Evolutionary conservation across 1,140 invertebrate species (phyloP).

Genomic region (Papilio polytes): DNA sequence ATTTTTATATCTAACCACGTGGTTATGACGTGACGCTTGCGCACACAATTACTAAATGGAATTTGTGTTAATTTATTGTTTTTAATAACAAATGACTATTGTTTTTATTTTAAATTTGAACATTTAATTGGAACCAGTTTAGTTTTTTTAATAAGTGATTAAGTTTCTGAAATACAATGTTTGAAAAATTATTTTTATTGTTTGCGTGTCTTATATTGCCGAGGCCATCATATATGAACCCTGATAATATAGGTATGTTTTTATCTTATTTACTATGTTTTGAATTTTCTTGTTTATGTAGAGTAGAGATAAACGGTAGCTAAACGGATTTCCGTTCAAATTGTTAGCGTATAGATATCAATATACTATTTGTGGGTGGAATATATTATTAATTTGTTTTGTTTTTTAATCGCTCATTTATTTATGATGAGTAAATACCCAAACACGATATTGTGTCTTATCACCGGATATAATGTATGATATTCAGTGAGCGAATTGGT

Average conservation of each 20-base stretch:
- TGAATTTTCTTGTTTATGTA: neutral
- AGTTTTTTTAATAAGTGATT: slow-evolving; percentile 3
- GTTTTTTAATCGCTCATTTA: too few species aligned
- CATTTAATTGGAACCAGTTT: neutral
- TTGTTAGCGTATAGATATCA: neutral
- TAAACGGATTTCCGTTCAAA: neutral
- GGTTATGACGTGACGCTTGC: slow-evolving; percentile 59
- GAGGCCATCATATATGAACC: slow-evolving; percentile 66
- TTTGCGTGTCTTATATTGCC: slow-evolving; percentile 57
- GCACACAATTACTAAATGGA: slow-evolving; percentile 34
- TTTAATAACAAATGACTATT: neutral
- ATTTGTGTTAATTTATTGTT: too few species aligned
- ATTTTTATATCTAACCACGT: slow-evolving; percentile 59
- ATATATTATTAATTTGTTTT: neutral
- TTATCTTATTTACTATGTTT: slow-evolving; percentile 60
- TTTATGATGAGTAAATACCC: neutral
- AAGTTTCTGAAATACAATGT: slow-evolving; percentile 45
- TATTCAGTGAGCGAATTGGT: neutral
- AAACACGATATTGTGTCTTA: neutral
- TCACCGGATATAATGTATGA: neutral
- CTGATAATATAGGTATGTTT: slow-evolving; percentile 74
- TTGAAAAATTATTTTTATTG: slow-evolving; percentile 51
- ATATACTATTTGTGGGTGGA: neutral
- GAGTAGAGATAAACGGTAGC: neutral
- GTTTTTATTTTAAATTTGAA: neutral